Conservation (phyloP, 2,113 vertebrate genomes). For the Mobula birostris region DNA sequence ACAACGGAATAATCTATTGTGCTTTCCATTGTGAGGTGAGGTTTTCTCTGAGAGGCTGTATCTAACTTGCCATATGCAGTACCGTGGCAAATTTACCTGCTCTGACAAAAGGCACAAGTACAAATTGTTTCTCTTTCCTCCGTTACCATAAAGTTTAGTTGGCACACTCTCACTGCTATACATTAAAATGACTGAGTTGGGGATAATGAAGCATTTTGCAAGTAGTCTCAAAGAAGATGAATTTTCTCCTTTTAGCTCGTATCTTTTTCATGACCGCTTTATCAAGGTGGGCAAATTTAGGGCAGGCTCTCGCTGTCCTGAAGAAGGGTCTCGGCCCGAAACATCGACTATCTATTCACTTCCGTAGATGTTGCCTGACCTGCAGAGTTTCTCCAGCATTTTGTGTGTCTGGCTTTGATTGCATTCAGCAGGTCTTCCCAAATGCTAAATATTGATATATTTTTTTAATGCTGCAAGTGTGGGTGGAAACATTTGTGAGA, state of each 20-base stretch:
- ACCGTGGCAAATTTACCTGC: neutral
- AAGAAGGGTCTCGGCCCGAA: no score
- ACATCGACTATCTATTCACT: no score
- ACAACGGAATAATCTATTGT: neutral
- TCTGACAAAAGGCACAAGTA: neutral
- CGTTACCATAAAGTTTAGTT: neutral
- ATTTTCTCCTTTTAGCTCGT: neutral
- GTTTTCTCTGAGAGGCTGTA: neutral
- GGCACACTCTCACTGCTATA: neutral
- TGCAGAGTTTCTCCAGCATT: no score
- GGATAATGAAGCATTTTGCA: neutral
- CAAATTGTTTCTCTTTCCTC: neutral
- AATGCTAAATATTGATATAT: no score
- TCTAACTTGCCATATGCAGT: neutral
- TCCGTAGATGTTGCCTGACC: no score
- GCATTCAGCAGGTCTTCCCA: neutral
- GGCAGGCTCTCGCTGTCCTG: neutral
- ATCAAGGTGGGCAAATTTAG: neutral
- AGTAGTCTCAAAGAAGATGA: neutral
- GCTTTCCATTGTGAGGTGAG: neutral
- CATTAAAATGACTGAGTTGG: neutral
- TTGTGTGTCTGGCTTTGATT: neutral
- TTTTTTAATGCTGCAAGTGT: neutral
- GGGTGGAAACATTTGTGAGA: neutral
- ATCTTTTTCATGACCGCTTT: neutral